These are phyloP conservation scores for Hassar affinis DNA, from an alignment of 2,113 vertebrate genomes.

Conservation along the genomic window DNA sequence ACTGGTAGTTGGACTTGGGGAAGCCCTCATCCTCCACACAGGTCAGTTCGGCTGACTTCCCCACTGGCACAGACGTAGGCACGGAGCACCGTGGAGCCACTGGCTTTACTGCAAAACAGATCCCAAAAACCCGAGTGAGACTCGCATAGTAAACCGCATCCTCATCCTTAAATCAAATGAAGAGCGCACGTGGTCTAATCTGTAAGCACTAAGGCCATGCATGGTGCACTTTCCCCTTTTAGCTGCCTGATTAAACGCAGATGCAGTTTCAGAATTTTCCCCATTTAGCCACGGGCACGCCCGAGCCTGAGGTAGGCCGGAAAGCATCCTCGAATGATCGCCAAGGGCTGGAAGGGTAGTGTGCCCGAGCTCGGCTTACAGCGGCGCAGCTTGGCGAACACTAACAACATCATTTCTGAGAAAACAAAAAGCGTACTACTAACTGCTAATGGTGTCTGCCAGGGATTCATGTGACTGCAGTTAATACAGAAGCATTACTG, in stretches of 20 bases:
- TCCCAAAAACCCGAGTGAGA: neutral
- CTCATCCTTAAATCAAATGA: neutral
- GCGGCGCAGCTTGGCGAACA: slow-evolving; percentile 33
- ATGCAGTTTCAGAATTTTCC: slow-evolving; percentile 77
- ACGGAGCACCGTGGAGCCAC: slow-evolving; percentile 85
- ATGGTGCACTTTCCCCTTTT: slow-evolving; percentile 69
- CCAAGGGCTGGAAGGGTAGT: slow-evolving; percentile 55
- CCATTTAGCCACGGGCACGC: slow-evolving; percentile 73
- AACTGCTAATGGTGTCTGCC: neutral
- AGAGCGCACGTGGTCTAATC: neutral
- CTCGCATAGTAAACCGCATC: neutral
- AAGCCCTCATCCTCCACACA: slow-evolving; percentile 88
- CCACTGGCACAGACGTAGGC: slow-evolving; percentile 90
- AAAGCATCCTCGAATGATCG: slow-evolving; percentile 67
- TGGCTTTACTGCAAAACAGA: slow-evolving; percentile 81
- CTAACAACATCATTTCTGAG: slow-evolving; percentile 28
- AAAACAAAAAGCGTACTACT: neutral
- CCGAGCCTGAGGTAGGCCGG: slow-evolving; percentile 66
- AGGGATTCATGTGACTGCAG: neutral
- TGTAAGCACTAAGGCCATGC: slow-evolving; percentile 59
- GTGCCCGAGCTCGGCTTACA: slow-evolving; percentile 69
- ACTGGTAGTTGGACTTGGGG: slow-evolving; percentile 88
- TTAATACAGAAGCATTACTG: neutral
- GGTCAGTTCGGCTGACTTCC: slow-evolving; percentile 84
- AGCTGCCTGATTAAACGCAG: slow-evolving; percentile 67